phyloP scores from a whole-genome alignment of 1,140 invertebrate species.

The Drosophila bocqueti region DNA sequence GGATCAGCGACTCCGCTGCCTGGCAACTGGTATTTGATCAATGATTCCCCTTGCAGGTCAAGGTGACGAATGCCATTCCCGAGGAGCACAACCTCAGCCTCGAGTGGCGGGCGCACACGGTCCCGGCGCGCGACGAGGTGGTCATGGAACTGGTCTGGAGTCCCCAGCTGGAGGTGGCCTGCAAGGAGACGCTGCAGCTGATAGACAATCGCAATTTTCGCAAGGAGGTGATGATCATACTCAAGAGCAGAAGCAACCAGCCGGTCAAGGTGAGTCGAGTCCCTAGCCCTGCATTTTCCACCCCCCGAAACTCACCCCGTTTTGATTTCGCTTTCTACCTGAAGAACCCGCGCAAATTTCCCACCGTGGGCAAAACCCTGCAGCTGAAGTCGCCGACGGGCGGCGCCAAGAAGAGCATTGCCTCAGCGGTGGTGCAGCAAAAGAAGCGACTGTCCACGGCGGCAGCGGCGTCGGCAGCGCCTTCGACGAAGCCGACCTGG shows the following conservation, averaged over 20 bases:
- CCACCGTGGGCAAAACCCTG: slow-evolving; percentile 73
- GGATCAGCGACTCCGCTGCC: slow-evolving; percentile 35
- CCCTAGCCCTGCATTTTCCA: not conserved
- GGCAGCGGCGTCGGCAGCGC: slow-evolving; percentile 5
- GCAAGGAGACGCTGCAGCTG: slow-evolving; percentile 88
- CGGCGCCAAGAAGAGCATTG: slow-evolving; percentile 34
- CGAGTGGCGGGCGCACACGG: slow-evolving; percentile 85
- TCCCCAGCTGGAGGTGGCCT: slow-evolving; percentile 86
- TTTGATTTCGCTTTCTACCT: slow-evolving; percentile 43
- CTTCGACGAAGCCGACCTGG: slow-evolving; percentile 29
- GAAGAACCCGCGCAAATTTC: slow-evolving; percentile 72
- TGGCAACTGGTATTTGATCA: slow-evolving; percentile 71
- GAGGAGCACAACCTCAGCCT: slow-evolving; percentile 87
- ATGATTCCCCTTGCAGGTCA: slow-evolving; percentile 86
- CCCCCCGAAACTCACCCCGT: slow-evolving; percentile 16
- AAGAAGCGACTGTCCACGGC: slow-evolving; percentile 46
- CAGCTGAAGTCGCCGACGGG: slow-evolving; percentile 69
- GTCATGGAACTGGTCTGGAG: slow-evolving; percentile 87
- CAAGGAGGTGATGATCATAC: slow-evolving; percentile 88
- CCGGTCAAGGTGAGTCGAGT: slow-evolving; percentile 61
- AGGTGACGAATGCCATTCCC: slow-evolving; percentile 86
- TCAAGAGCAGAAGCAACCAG: slow-evolving; percentile 85
- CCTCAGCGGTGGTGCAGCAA: slow-evolving; percentile 49
- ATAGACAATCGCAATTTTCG: slow-evolving; percentile 88
- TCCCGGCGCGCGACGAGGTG: slow-evolving; percentile 85